Evolutionary conservation across 2,797 vertebrate genomes (phyloP), one percentile per base, ranked within the genome.

Genomic region (Taeniopygia guttata): DNA sequence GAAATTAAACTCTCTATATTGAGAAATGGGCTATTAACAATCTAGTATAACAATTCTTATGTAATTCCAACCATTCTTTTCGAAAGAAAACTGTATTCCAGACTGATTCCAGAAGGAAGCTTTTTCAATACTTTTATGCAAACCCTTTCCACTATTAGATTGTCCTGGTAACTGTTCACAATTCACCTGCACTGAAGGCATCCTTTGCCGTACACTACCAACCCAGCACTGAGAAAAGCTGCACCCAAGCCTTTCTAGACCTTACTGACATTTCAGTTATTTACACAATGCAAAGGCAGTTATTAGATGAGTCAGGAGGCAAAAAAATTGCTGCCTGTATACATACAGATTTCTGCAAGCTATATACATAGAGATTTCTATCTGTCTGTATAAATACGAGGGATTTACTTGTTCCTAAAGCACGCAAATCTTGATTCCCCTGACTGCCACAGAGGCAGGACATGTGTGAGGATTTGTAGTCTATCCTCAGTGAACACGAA

Each of bases 391-490:
- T 18, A 80, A 93, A 86, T 30, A 38, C 2, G 7, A 46, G 36
- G 38, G 54, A 91, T 94, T 94, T 80, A 49, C 76, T 76, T 83
- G 62, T 59, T 83, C 73, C 75, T 72, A 64, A 72, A 59, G 43
- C 93, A 85, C 80, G 66, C 75, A 94, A 79, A 93, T 79, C 80
- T 94, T 95, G 62, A 96, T 89, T 89, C 95, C 87, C 80, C 68
- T 49, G 77, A 82, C 90, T 81, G 80, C 73, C 76, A 72, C 10
- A 78, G 42, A 80, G 60, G 49, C 72, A 62, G 83, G 88, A 76
- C 72, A 76, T 1, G 8, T 27, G 72, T 74, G 75, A 95, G 94
- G 91, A 95, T 95, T 74, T 97, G 88, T 10, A 68, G 62, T 45
- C 90, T 87, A 74, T 91, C 91, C 77, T 68, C 72, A 73, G 72